Evolutionary conservation across 2,797 vertebrate species (phyloP).

Genomic region (Philypnodon macrostomus): DNA sequence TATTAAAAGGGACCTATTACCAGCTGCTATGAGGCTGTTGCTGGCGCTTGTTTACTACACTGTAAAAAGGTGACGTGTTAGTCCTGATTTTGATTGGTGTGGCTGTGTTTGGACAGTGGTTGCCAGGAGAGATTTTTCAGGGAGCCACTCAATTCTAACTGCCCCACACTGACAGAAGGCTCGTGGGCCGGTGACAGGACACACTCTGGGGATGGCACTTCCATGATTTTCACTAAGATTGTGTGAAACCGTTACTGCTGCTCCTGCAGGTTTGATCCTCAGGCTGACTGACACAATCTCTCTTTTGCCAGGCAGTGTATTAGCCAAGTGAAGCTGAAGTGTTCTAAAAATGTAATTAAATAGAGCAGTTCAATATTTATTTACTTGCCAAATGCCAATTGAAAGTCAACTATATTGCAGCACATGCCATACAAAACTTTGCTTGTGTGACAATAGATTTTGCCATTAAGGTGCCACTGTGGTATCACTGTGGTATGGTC

Average conservation of each 20-base stretch:
- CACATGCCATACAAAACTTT: too few relatives aligned
- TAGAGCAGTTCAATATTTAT: too few relatives aligned
- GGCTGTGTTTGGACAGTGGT: constrained; percentile 40
- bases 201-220: constrained; percentile 5
- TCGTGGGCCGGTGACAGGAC: constrained; percentile 22
- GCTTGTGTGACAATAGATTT: neutral
- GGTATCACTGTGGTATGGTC: too few relatives aligned
- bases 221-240: neutral
- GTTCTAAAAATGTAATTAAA: too few relatives aligned
- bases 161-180: constrained; percentile 39
- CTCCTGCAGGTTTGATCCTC: too few relatives aligned
- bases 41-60: constrained; percentile 44
- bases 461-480: neutral
- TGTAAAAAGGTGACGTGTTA: constrained; percentile 37
- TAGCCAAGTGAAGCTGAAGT: too few relatives aligned
- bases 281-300: too few relatives aligned
- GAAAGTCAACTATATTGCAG: too few relatives aligned
- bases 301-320: too few relatives aligned
- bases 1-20: too few relatives aligned
- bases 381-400: too few relatives aligned
- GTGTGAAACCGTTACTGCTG: constrained; percentile 11
- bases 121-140: constrained; percentile 53
- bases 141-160: constrained; percentile 32
- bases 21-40: too few relatives aligned
- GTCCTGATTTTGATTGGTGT: constrained; percentile 36